These are phyloP conservation scores for Probaryconus sp. DNA, from an alignment of 1,140 invertebrate species.

Conservation along the genomic window DNA sequence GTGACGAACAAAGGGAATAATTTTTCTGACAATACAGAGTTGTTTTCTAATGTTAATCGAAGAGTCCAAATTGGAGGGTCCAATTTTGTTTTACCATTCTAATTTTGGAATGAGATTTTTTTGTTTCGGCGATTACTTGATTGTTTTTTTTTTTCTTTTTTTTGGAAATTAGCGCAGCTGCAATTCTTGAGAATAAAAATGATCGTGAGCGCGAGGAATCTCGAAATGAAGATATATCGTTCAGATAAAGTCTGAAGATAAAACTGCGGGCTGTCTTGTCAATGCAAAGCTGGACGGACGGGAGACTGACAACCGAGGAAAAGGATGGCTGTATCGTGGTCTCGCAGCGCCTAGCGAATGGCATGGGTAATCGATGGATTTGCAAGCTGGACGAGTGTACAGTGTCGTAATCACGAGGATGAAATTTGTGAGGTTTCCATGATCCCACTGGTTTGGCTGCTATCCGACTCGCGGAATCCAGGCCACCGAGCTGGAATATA, in stretches of 20 bases:
- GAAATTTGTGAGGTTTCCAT: constrained; percentile 64
- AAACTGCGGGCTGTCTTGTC: constrained; percentile 17
- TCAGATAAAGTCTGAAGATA: constrained; percentile 24
- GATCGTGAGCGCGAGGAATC: no score
- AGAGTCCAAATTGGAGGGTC: no score
- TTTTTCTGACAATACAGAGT: constrained; percentile 20
- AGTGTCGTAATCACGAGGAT: constrained; percentile 58
- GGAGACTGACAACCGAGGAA: constrained; percentile 19
- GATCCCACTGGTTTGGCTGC: constrained; percentile 56
- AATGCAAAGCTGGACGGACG: constrained; percentile 27
- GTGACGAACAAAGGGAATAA: constrained; percentile 16
- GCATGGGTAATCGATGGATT: constrained; percentile 66
- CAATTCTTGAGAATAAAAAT: no score
- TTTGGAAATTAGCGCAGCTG: no score
- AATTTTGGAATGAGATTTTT: no score
- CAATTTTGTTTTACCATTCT: no score
- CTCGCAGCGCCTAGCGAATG: constrained; percentile 16
- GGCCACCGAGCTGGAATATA: constrained; percentile 62
- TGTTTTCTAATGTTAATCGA: no score
- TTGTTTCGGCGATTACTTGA: no score
- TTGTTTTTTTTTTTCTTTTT: no score
- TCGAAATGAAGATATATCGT: constrained; percentile 26
- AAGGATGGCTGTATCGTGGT: constrained; percentile 13
- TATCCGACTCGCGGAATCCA: constrained; percentile 50
- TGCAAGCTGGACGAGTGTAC: constrained; percentile 54